Percentiles rank a stretch among this genome's conserved stretches.
Conservation (phyloP, 2,113 vertebrate genomes). For the Lagopus muta region DNA sequence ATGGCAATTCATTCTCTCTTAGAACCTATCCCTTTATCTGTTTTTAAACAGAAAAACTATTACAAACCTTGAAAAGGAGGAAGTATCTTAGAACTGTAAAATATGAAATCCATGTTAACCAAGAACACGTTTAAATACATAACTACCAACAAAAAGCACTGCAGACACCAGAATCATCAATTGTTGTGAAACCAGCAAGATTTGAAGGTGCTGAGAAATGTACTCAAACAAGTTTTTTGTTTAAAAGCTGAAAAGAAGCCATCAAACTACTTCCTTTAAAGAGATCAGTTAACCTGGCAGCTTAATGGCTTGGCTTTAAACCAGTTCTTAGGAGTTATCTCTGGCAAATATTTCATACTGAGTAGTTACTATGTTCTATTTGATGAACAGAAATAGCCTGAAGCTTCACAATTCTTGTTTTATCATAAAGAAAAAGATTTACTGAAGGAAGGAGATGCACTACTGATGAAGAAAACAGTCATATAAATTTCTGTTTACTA, state of each 20-base stretch:
- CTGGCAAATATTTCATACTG: slow-evolving; percentile 3
- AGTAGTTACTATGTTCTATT: background rate
- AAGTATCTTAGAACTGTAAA: background rate
- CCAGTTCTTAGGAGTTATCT: background rate
- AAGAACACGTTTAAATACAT: background rate
- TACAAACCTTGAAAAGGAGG: background rate
- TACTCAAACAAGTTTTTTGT: background rate
- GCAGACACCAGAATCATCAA: background rate
- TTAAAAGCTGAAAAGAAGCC: slow-evolving; percentile 13
- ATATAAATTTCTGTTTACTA: background rate
- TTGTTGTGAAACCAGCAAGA: background rate
- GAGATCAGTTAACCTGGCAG: background rate
- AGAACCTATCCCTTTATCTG: background rate
- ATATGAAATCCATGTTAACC: background rate
- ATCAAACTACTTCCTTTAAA: background rate
- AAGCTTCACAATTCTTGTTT: background rate
- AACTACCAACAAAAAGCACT: background rate
- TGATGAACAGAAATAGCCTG: background rate
- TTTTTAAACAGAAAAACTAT: background rate
- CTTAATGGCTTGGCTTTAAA: background rate
- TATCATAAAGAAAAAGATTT: background rate
- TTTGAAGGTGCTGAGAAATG: background rate
- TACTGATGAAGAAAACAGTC: background rate
- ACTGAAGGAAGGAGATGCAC: background rate
- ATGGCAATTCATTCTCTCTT: background rate